A percentile compares a stretch with the other conserved stretches of the same genome.
These are phyloP conservation scores for Labeo calbasu DNA, from an alignment of 2,797 vertebrate genomes.

Conservation along the genomic window DNA sequence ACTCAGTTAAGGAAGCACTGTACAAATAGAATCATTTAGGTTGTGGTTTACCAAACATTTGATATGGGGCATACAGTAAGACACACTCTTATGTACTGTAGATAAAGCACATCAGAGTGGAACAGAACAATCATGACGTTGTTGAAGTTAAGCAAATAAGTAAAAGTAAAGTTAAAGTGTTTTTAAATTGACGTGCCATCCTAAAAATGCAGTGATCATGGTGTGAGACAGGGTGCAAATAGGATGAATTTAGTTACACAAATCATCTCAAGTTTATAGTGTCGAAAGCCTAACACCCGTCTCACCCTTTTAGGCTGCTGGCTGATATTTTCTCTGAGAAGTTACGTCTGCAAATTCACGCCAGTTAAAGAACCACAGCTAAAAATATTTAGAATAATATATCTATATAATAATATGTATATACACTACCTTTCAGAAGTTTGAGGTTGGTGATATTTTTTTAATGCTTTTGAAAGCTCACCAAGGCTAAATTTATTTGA, in stretches of 20 bases:
- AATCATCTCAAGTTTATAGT: not conserved
- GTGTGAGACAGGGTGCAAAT: not conserved
- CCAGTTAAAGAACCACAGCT: not conserved
- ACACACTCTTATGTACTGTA: not conserved
- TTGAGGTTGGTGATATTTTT: not conserved
- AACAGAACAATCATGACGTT: not conserved
- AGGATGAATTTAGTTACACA: not conserved
- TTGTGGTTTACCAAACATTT: not conserved
- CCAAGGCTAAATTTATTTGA: not conserved
- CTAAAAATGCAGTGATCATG: not conserved
- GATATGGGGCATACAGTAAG: not conserved
- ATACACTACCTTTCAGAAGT: not conserved
- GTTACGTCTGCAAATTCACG: not conserved
- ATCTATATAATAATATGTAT: not conserved
- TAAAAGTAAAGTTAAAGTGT: not conserved
- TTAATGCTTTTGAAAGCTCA: not conserved
- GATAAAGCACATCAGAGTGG: not conserved
- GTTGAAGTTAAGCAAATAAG: no score
- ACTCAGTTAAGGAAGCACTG: not conserved
- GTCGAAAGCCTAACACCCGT: not conserved
- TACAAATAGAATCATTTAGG: not conserved
- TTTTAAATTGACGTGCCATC: not conserved
- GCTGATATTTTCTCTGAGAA: not conserved
- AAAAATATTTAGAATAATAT: not conserved
- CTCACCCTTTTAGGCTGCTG: not conserved